Conservation (phyloP, 2,797 vertebrate species). For the Hozukius guyotensis region DNA sequence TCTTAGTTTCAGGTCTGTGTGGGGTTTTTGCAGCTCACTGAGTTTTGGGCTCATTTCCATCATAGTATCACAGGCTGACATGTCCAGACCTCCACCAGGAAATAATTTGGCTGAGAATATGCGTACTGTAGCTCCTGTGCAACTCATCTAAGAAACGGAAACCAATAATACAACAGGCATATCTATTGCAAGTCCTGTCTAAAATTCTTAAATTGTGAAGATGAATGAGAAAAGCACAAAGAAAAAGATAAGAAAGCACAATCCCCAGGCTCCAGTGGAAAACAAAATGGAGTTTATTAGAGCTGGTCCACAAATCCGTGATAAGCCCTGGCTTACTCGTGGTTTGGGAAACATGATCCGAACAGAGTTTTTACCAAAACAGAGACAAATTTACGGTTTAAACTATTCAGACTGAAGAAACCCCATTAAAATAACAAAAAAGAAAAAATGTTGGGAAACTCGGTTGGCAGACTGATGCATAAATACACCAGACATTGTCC, state of each 20-base stretch:
- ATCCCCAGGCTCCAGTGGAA: conserved; percentile 7
- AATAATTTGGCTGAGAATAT: not conserved
- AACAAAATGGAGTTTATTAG: conserved; percentile 3
- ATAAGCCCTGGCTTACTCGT: conserved; percentile 16
- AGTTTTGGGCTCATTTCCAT: conserved; percentile 38
- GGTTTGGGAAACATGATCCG: conserved; percentile 44
- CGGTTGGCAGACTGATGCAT: not conserved
- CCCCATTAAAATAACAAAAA: not conserved
- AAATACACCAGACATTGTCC: not conserved
- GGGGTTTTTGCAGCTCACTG: conserved; percentile 33
- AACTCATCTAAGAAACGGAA: not conserved
- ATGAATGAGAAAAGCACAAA: not conserved
- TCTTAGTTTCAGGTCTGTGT: conserved; percentile 25
- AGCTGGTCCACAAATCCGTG: conserved; percentile 21
- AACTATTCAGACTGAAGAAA: not conserved
- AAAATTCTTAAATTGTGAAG: not conserved
- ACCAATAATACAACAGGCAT: not conserved
- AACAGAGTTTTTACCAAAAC: conserved; percentile 27
- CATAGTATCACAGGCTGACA: not conserved
- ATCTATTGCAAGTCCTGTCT: not conserved
- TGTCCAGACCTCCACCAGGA: not conserved
- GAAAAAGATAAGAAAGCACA: not conserved
- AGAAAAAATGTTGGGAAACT: not conserved
- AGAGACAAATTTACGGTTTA: not conserved
- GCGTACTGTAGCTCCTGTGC: not conserved